Evolutionary conservation across 2,888 invertebrate species (phyloP), one percentile per base, ranked within the genome.

Genomic region (Synanthedon formicaeformis): DNA sequence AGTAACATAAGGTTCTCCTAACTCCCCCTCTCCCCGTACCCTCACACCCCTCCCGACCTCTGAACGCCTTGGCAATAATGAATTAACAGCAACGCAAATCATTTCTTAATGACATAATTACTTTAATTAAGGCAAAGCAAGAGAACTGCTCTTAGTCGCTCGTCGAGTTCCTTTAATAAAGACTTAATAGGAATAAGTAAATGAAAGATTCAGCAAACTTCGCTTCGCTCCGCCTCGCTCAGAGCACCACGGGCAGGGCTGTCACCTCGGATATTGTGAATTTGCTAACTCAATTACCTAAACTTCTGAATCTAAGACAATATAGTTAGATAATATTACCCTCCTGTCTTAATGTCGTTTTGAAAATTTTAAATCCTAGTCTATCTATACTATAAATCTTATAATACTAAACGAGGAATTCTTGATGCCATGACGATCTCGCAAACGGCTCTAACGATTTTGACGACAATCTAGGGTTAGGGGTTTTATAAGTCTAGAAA

Each of bases 101-200:
- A 58, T 60, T 61, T 57, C 64, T 61, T 72, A 72, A 73, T 73
- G 68, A 66, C 64, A 62, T 71, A 73, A 73, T 72, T 70, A 64
- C 61, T 58, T 66, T 18, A 53, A 50, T 51, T 67, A 66, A 63
- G 60, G 62, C 60, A 60, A 61, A 63, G 57, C 61, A 61, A 58
- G 45, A 56, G 61, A 61, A 69, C 70, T 67, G 68, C 60, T 54
- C 51, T 52, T 60, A 65, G 67, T 52, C 54, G 51, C 56, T 1
- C 34, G 34, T 40, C 51, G 52, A 56, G 58, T 50, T 53, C 54
- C 55, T 52, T 53, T 54, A 41, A 16, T 53, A 53, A 52, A 57
- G 53, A 53, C 56, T 53, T 57, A 55, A 57, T 69, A 70, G 66
- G 67, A 66, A 66, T 66, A 70, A 67, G 68, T 66, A 65, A 66